These are phyloP conservation scores for Epsilonema sp. DNA, from an alignment of 2,888 invertebrate genomes.

Conservation along the genomic window DNA sequence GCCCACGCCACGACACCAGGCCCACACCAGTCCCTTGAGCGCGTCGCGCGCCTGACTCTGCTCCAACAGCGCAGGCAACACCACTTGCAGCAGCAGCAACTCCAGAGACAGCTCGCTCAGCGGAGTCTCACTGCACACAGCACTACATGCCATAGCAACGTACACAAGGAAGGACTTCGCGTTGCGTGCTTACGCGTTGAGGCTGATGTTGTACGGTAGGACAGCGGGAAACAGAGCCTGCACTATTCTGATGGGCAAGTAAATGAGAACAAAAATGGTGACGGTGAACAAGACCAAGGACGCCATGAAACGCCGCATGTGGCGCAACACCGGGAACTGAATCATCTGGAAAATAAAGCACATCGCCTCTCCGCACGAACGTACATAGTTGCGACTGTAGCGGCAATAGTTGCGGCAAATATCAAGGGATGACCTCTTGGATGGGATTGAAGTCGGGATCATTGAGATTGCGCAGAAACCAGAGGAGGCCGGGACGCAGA, in stretches of 20 bases:
- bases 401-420: no score
- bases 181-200: no score
- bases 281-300: slow-evolving; percentile 85
- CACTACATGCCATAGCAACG: no score
- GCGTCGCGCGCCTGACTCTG: slow-evolving; percentile 86
- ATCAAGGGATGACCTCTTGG: slow-evolving; percentile 57
- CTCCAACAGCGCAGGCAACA: slow-evolving; percentile 80
- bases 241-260: slow-evolving; percentile 74
- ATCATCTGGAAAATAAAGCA: slow-evolving; percentile 78
- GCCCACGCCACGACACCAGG: slow-evolving; percentile 51
- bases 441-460: slow-evolving; percentile 99
- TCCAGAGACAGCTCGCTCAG: slow-evolving; percentile 86
- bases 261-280: slow-evolving; percentile 80
- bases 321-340: slow-evolving; percentile 72
- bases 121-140: slow-evolving; percentile 44
- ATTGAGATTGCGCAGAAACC: slow-evolving; percentile 92
- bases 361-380: no score
- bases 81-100: slow-evolving; percentile 57
- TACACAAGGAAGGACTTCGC: no score
- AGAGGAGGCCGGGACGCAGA: slow-evolving; percentile 80
- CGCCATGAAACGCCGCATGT: slow-evolving; percentile 67
- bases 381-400: no score
- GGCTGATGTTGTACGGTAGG: slow-evolving; percentile 75
- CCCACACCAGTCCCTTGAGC: slow-evolving; percentile 58
- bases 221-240: slow-evolving; percentile 60